These are phyloP conservation scores for Distichodus sexfasciatus DNA, from an alignment of 2,797 vertebrate species.

Conservation along the genomic window DNA sequence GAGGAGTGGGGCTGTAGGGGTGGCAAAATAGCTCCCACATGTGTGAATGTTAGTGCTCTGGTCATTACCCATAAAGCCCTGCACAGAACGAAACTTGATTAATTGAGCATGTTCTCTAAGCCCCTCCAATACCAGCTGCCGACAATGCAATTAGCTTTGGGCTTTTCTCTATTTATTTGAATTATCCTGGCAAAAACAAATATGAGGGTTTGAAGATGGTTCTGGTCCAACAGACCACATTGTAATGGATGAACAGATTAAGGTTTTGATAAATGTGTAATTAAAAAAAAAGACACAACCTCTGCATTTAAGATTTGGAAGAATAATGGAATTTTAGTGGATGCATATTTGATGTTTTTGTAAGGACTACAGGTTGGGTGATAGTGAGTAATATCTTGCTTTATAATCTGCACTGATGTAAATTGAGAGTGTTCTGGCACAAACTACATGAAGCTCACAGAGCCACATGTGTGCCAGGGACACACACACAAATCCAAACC, in stretches of 20 bases:
- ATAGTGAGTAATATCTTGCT: not conserved
- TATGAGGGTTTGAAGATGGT: too few relatives aligned
- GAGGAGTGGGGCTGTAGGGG: conserved; percentile 26
- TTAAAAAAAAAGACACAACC: conserved; percentile 42
- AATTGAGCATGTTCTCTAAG: conserved; percentile 71
- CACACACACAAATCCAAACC: conserved; percentile 1
- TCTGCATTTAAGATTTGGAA: conserved; percentile 52
- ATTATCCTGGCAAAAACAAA: conserved; percentile 46
- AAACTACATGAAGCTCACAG: not conserved
- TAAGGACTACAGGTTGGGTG: not conserved
- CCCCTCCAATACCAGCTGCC: conserved; percentile 66
- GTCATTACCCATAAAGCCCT: conserved; percentile 75
- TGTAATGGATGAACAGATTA: not conserved
- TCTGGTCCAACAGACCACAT: not conserved
- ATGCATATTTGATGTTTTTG: conserved; percentile 4
- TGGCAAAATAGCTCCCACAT: conserved; percentile 81
- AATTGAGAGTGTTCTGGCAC: conserved; percentile 8
- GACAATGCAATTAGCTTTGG: conserved; percentile 79
- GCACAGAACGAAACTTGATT: conserved; percentile 79
- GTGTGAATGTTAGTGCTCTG: conserved; percentile 72
- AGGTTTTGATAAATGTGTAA: conserved; percentile 14
- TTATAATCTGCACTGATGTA: not conserved
- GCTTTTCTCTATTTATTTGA: conserved; percentile 75
- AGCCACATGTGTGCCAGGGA: conserved; percentile 2
- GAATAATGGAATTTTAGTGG: too few relatives aligned